Percentiles rank a stretch among this genome's conserved stretches.
phyloP scores from a whole-genome alignment of 1,140 invertebrate species.

The Diuraphis noxia region DNA sequence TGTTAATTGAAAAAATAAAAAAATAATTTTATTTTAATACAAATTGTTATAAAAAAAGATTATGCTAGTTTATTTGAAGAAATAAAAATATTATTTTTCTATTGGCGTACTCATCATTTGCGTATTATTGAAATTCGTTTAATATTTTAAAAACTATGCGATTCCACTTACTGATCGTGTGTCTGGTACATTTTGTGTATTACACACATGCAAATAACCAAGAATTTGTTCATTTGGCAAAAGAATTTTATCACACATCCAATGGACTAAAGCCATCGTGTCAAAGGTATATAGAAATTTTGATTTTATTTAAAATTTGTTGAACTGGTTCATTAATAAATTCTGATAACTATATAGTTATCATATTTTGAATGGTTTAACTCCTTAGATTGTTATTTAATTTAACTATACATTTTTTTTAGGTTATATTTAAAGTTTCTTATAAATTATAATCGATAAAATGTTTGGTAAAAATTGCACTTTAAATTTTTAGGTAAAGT shows the following conservation, averaged over 20 bases:
- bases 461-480: neutral
- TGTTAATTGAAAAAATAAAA: neutral
- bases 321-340: neutral
- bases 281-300: conserved; percentile 16
- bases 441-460: neutral
- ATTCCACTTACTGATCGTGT: neutral
- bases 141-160: conserved; percentile 15
- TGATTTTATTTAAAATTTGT: neutral
- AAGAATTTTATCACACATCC: neutral
- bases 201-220: neutral
- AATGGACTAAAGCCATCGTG: conserved; percentile 40
- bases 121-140: neutral
- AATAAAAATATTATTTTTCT: neutral
- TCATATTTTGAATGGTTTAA: neutral
- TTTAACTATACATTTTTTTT: neutral
- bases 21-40: neutral
- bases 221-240: conserved; percentile 34
- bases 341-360: neutral
- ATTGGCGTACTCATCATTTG: neutral
- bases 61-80: neutral
- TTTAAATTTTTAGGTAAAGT: neutral
- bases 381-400: neutral
- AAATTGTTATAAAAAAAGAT: neutral
- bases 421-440: neutral
- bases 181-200: neutral